Base-by-base conservation (phyloP, 1,140 invertebrate species). In the Leguminivora glycinivorella region DNA sequence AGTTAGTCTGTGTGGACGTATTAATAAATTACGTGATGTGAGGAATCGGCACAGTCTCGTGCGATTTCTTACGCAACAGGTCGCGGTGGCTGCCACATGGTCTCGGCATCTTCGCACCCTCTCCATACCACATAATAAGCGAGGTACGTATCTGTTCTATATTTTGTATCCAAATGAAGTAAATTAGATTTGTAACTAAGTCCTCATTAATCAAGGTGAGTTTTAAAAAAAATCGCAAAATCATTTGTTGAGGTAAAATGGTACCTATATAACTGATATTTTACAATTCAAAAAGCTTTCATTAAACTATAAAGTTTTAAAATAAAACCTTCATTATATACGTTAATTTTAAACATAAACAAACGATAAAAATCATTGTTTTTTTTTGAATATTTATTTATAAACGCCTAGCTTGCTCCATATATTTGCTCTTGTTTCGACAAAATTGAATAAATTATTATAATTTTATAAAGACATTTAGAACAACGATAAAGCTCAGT, bases 11-110 rank as follows among this genome's bases (percentile, higher is more conserved):
- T 76, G 78, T 72, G 72, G 69, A 80, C 72, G 83, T 83, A 83
- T 89, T 89, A 87, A 90, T 90, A 89, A 88, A 88, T 89, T 88
- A 87, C 77, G 81, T 75, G 74, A 71, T 70, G 71, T 70, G 78
- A 78, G 83, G 80, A 83, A 82, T 82, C 81, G 79, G 79, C 82
- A 80, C 85, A 90, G 88, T 90, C 83, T 81, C 72, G 83, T 83
- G 84, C 72, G 78, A 82, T 78, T 83, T 75, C 79, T 90, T 90
- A 83, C 87, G 86, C 84, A 90, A 90, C 81, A 80, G 80, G 83
- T 79, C 79, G 82, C 73, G 58, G 75, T 74, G 75, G 74, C 75
- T 68, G 60, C 47, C 67, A 52, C 56, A 67, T 67, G 72, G 67
- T 47, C 66, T 19, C 14, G 58, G 29, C 56, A 63, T 17, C 12